Conservation (phyloP, 2,888 invertebrate genomes). For the Drosophila affinis region DNA sequence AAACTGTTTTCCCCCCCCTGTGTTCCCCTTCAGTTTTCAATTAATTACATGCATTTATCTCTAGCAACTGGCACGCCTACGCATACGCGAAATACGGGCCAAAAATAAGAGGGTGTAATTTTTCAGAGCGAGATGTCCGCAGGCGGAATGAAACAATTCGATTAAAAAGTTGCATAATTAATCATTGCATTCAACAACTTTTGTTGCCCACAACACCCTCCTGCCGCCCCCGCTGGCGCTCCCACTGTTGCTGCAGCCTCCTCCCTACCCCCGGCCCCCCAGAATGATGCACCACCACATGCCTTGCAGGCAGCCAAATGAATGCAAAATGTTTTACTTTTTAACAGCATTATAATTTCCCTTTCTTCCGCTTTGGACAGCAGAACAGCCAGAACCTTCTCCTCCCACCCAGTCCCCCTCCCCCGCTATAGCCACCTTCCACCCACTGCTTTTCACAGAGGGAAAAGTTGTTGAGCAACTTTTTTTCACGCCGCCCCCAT, state of each 20-base stretch:
- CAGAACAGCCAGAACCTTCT: background rate
- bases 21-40: conserved; percentile 24
- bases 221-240: too few relatives aligned
- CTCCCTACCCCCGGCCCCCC: too few relatives aligned
- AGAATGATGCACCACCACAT: background rate
- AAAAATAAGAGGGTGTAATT: background rate
- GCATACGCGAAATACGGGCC: background rate
- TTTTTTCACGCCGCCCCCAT: conserved; percentile 45
- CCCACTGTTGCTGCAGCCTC: background rate
- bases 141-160: conserved; percentile 47
- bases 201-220: conserved; percentile 12
- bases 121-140: background rate
- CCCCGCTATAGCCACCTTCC: background rate
- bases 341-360: conserved; percentile 38
- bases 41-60: conserved; percentile 31
- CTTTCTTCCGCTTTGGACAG: background rate
- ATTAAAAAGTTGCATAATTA: conserved; percentile 68
- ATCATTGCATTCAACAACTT: conserved; percentile 67
- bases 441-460: conserved; percentile 14
- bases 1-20: conserved; percentile 23
- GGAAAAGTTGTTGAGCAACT: conserved; percentile 59
- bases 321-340: conserved; percentile 45
- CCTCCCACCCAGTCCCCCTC: background rate
- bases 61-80: background rate
- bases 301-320: conserved; percentile 18